These are phyloP conservation scores for Pachycephala philippinensis DNA, from an alignment of 2,113 vertebrate species.

Conservation along the genomic window DNA sequence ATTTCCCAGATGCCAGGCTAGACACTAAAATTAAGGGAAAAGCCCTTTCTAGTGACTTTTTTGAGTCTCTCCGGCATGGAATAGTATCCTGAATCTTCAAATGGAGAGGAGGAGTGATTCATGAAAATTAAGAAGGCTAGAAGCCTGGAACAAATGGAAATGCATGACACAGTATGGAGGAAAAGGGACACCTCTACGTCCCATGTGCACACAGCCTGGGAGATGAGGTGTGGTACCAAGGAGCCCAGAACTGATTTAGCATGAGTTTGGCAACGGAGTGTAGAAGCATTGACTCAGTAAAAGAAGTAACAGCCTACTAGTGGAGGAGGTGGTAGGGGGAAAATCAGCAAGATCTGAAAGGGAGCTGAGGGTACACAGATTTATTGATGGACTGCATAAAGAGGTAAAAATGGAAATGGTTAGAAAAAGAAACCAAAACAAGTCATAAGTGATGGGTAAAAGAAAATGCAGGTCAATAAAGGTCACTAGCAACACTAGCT, in stretches of 20 bases:
- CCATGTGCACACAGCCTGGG: background rate
- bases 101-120: background rate
- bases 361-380: background rate
- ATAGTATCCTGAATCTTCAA: background rate
- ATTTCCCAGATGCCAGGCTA: background rate
- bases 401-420: background rate
- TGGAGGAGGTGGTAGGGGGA: background rate
- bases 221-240: background rate
- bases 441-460: background rate
- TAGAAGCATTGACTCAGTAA: conserved; percentile 8
- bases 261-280: background rate
- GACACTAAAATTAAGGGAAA: background rate
- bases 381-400: background rate
- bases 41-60: background rate
- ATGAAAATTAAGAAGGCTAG: background rate
- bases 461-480: background rate
- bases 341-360: background rate
- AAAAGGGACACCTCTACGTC: background rate
- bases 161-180: background rate
- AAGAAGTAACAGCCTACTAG: conserved; percentile 18
- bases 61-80: background rate
- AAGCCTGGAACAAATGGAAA: background rate
- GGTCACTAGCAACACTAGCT: background rate
- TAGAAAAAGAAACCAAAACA: background rate
- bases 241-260: background rate